Percentiles rank a stretch among this genome's conserved stretches.
Evolutionary conservation across 1,140 invertebrate genomes (phyloP).

Genomic region (Drosophila kepulauana): DNA sequence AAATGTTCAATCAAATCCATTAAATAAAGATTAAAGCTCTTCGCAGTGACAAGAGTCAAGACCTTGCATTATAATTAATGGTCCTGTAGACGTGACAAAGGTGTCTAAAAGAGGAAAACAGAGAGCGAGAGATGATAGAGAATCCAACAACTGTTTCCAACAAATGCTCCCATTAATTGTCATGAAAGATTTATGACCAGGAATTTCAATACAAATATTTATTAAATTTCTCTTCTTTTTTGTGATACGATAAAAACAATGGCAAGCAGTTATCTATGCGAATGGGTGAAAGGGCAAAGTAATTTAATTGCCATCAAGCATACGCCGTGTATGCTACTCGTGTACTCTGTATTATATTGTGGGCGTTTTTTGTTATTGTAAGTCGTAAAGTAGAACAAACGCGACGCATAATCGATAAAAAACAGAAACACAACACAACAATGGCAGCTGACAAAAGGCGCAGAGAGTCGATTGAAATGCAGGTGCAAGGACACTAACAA

Average conservation of each 20-base stretch:
- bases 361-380: conserved; percentile 39
- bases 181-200: conserved; percentile 23
- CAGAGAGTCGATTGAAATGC: conserved; percentile 26
- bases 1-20: conserved; percentile 24
- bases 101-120: neutral
- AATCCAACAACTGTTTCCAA: conserved; percentile 1
- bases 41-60: conserved; percentile 20
- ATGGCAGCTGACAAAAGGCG: conserved; percentile 26
- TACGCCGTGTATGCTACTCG: conserved; percentile 42
- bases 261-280: conserved; percentile 9
- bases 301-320: conserved; percentile 55
- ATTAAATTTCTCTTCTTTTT: conserved; percentile 1
- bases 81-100: neutral
- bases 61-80: conserved; percentile 51
- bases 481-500: conserved; percentile 44
- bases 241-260: neutral
- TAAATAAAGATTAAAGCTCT: conserved; percentile 18
- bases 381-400: conserved; percentile 18
- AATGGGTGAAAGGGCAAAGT: neutral
- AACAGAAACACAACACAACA: conserved; percentile 35
- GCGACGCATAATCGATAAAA: conserved; percentile 66
- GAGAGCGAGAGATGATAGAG: neutral
- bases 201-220: conserved; percentile 20
- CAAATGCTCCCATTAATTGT: conserved; percentile 46
- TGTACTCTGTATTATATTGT: neutral